Base-by-base conservation (phyloP, 30 jellyfish, hydroid and myxozoan species). In the Hydractinia echinata region DNA sequence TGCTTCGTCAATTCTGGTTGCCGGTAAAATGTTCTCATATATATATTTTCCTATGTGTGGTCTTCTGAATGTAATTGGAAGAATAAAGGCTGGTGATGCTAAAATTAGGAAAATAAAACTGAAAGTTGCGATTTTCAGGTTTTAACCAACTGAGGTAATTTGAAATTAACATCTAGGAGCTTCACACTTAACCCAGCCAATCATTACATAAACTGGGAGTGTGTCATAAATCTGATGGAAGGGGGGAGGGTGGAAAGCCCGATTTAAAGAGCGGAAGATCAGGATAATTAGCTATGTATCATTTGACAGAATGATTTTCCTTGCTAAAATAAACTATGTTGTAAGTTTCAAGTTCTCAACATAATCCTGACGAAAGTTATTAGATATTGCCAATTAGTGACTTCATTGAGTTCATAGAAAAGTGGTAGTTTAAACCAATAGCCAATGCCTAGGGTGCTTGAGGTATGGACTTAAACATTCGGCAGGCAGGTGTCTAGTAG, bases 41-140 rank as follows among this genome's bases (percentile, higher is more conserved):
- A 92, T 87, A 66, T 52, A 91, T 61, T 85, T 76, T 11, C 97
- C 97, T 21, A 85, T n/a, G 10, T 90, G 93, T 61, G 79, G 91
- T 5, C 97, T 90, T 44, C 97, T 89, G 87, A 81, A 91, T 2
- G 94, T 88, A 39, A 88, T 89, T 6, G 97, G 97, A 30, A 91
- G 82, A 80, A 91, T 82, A 54, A 91, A 79, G 19, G 97, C 97
- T 6, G 95, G 78, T 58, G 74, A 94, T 6, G 18, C 85, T 77
- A 55, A 15, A 77, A 77, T 15, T 54, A 53, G 8, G 10, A 64
- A 13, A 6, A 30, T 30, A 30, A 30, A 30, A 30, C 44, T 30
- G 44, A 30, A 30, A 30, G 44, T 30, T 30, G 44, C 44, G 44
- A 13, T 44, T 6, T 6, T 64, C 7, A 64, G 7, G 8, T 64